Base-by-base conservation (phyloP, 2,113 vertebrate species). In the Rhabdomys dilectus region DNA sequence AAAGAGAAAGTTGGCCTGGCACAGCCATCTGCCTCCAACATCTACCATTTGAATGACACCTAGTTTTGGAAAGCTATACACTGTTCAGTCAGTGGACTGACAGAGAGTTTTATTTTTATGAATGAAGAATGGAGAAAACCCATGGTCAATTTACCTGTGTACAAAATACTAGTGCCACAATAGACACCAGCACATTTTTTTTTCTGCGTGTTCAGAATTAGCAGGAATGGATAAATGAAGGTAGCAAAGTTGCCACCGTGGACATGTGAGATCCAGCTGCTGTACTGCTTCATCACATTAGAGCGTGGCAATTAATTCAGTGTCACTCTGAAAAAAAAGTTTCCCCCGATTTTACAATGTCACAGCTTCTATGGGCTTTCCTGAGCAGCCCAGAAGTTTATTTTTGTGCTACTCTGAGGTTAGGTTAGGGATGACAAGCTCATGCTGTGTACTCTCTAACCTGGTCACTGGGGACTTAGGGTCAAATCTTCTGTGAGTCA, bases 101-200 rank as follows among this genome's bases (percentile, higher is more conserved):
- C 91, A 88, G 80, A 82, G 81, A 75, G 42, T 91, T 95, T 66
- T 62, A 39, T 68, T 89, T 87, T 80, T 31, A 3, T 77, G 89
- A 73, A 60, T 31, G 3, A n/a, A 36, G 24, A 22, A 13, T 24
- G 24, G 24, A 93, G 53, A 64, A 48, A 45, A 75, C 1, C 48
- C 78, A 80, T 0, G 13, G 60, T 68, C 29, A 76, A 31, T 31
- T 80, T 62, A 39, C 64, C 66, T 34, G 7, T 89, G 53, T 58
- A 85, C 76, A 42, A 60, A 91, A 94, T 11, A 22, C 31, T 22
- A 19, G 4, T 42, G 31, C 10, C 80, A 62, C 7, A 48, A 68
- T 21, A 62, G 4, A 86, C 31, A 36, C 3, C 26, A 17, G 13
- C n/a, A 45, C 3, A 2, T 9, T 60, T 58, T 62, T 31, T 68